Evolutionary conservation across 2,888 invertebrate species (phyloP).

Genomic region (Tetramorium bicarinatum): DNA sequence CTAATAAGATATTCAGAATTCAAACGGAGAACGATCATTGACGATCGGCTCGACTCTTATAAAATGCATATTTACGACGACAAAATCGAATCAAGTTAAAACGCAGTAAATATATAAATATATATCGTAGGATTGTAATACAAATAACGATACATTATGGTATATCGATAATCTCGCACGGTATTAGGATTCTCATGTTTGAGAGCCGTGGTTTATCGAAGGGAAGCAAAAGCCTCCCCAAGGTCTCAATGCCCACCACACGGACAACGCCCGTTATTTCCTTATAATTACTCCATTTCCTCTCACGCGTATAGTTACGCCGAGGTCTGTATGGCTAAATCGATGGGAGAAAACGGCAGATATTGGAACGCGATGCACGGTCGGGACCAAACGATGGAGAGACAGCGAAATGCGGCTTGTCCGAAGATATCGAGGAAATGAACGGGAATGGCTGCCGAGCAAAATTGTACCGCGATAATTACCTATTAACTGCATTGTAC

Average conservation of each 20-base stretch:
- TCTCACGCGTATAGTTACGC: conserved; percentile 75
- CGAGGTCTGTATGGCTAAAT: conserved; percentile 76
- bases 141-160: conserved; percentile 25
- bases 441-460: conserved; percentile 83
- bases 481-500: conserved; percentile 82
- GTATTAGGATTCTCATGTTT: conserved; percentile 43
- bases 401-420: conserved; percentile 67
- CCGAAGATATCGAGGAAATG: conserved; percentile 85
- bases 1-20: not conserved
- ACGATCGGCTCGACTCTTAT: not conserved
- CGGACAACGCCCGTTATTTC: conserved; percentile 85
- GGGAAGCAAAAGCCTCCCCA: conserved; percentile 60
- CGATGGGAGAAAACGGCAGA: conserved; percentile 82
- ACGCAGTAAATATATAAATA: conserved; percentile 10
- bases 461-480: conserved; percentile 83
- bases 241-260: conserved; percentile 81
- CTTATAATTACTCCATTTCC: conserved; percentile 86
- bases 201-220: conserved; percentile 27
- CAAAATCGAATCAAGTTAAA: not conserved
- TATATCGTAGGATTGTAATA: not conserved
- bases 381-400: conserved; percentile 63
- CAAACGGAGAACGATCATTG: not conserved
- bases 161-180: conserved; percentile 27
- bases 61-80: not conserved
- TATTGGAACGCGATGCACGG: conserved; percentile 76